Evolutionary conservation across 2,888 invertebrate species (phyloP), one percentile per base, ranked within the genome.

Genomic region (Drosophila villosipedis): DNA sequence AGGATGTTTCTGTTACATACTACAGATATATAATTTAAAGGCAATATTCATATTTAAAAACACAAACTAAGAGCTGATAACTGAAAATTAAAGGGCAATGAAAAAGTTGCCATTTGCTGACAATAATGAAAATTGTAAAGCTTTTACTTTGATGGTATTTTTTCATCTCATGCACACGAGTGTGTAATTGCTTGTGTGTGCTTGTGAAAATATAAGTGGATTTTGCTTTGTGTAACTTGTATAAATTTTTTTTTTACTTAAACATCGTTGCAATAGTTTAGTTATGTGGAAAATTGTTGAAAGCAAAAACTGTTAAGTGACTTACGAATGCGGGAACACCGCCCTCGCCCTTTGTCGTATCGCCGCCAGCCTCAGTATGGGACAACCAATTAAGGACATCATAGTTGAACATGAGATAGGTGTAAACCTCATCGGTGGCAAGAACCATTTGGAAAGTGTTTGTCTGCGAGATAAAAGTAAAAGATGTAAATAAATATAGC

Each of bases 401-500:
- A 92, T 99, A 99, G 94, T 99, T 99, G 93, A 98, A 98, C 64
- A 99, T 98, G 1, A 96, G 97, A 92, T 99, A 99, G 0, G 99
- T 98, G 91, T 97, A 96, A 4, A 98, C 97, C 94, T 98, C 98
- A 92, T 99, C 98, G 0, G 98, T 98, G 0, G 97, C 97, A 62
- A 99, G 92, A 4, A 99, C 96, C 95, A 98, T 94, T 96, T 99
- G 99, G 94, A 98, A 99, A 0, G 98, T 98, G 92, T 99, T 99
- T 2, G 98, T 98, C 96, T 97, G 94, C 9, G 68, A 25, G n/a
- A 19, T 41, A 35, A 25, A 60, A 39, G 9, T 1, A 28, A 6
- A n/a, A n/a, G 4, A 2, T 25, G 47, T 47, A 16, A 58, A 33
- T 47, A 31, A 5, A 10, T 19, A 28, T 1, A 25, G 1, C 4